Evolutionary conservation across 2,797 vertebrate species (phyloP).

Genomic region (Hemitrygon akajei): DNA sequence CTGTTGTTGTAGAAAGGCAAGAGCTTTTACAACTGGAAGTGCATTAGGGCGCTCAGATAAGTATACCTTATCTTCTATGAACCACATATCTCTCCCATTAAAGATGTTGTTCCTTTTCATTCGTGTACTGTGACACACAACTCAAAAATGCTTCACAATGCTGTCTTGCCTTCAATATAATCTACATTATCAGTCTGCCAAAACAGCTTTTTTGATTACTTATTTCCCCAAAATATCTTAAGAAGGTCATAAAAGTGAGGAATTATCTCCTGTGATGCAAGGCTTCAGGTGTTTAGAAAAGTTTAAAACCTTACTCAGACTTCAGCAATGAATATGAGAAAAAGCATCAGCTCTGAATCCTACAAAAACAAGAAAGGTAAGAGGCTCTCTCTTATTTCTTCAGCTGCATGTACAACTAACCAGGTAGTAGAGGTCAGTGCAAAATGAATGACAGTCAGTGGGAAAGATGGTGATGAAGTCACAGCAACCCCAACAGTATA

Average conservation of each 20-base stretch:
- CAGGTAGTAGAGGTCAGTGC: conserved; percentile 16
- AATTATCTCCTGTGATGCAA: background rate
- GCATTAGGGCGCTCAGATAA: background rate
- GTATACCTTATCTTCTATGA: background rate
- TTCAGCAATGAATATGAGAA: background rate
- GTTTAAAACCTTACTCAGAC: background rate
- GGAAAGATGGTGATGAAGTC: background rate
- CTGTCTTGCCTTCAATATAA: background rate
- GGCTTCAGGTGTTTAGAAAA: background rate
- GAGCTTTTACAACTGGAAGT: background rate
- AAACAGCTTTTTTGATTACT: conserved; percentile 1
- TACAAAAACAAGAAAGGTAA: background rate
- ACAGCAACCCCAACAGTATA: background rate
- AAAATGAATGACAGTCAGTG: conserved; percentile 21
- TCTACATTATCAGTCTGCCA: background rate
- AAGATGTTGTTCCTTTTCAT: background rate
- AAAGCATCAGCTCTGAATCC: background rate
- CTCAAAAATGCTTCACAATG: conserved; percentile 17
- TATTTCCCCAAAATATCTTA: background rate
- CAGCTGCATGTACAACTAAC: background rate
- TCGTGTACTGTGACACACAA: background rate
- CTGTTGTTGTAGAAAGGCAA: background rate
- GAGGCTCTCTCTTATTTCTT: background rate
- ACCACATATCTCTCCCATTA: background rate
- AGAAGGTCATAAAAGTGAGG: background rate